Evolutionary conservation across 2,888 invertebrate species (phyloP).

Genomic region (Eupithecia vulgata): DNA sequence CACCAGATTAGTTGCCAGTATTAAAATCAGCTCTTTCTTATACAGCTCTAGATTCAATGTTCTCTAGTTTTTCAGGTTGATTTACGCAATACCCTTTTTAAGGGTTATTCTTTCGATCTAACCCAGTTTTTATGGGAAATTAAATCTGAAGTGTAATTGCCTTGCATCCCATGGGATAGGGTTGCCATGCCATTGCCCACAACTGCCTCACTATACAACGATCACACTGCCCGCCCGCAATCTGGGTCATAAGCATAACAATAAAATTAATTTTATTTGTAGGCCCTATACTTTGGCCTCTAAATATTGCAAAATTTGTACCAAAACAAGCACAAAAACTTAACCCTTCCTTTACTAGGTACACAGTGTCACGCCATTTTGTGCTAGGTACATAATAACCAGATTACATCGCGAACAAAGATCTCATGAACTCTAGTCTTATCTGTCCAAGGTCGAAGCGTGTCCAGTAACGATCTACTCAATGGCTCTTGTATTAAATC

Average conservation of each 20-base stretch:
- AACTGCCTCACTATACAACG: constrained; percentile 39
- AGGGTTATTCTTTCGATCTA: background rate
- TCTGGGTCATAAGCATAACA: constrained; percentile 7
- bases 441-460: constrained; percentile 25
- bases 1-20: background rate
- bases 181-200: constrained; percentile 45
- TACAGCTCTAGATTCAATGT: background rate
- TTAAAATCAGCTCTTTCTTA: background rate
- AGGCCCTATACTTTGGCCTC: background rate
- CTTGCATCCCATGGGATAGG: constrained; percentile 53
- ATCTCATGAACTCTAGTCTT: constrained; percentile 17
- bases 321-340: constrained; percentile 8
- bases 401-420: constrained; percentile 16
- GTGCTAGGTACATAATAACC: background rate
- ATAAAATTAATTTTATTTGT: constrained; percentile 13
- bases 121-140: constrained; percentile 49
- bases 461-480: constrained; percentile 29
- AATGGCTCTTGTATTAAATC: constrained; percentile 52
- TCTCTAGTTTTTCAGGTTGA: background rate
- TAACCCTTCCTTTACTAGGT: background rate
- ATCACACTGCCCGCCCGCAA: constrained; percentile 11
- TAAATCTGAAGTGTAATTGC: constrained; percentile 56
- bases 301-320: background rate
- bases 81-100: background rate
- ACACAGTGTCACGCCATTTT: background rate